Base-by-base conservation (phyloP, 2,888 invertebrate genomes). In the Lycophotia porphyrea region DNA sequence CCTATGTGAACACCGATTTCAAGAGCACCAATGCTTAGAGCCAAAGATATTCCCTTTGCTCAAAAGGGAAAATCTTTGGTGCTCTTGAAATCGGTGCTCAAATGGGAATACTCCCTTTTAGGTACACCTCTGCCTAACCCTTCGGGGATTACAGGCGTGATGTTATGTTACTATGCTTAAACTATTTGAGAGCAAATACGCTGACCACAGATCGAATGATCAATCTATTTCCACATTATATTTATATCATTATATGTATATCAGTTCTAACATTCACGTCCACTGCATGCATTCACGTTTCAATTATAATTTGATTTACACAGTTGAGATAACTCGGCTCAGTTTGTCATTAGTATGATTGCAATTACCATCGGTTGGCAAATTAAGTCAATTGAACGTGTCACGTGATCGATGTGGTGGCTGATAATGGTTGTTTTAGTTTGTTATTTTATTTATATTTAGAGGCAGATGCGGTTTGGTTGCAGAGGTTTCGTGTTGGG, bases 341-440 rank as follows among this genome's bases (percentile, higher is more conserved):
- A 84, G 52, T 84, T 72, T 80, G 77, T 87, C 84, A 90, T 90
- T 90, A 88, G 82, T 77, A 73, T 72, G 85, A 85, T 85, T 82
- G 85, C 79, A 81, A 84, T 87, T 78, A 76, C 68, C 78, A 76
- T 84, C 63, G 74, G 79, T 42, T 47, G 52, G 64, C 79, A 68
- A 84, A 82, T 87, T 75, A 80, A 67, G 76, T 78, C 72, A 73
- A 76, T 81, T 80, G 76, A 60, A 76, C 67, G 39, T 74, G 69
- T 73, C 69, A 61, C 64, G 39, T 72, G 72, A 70, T 75, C 63
- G 63, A 66, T 72, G 44, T 39, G 75, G 55, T 67, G 13, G 34
- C 34, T 63, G 61, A 74, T 78, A 65, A 49, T 64, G 58, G n/a
- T 69, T 36, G 64, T 71, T 69, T 71, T 66, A 65, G 64, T 47